Base-by-base conservation (phyloP, 2,888 invertebrate genomes). In the Ernsta delagoae region DNA sequence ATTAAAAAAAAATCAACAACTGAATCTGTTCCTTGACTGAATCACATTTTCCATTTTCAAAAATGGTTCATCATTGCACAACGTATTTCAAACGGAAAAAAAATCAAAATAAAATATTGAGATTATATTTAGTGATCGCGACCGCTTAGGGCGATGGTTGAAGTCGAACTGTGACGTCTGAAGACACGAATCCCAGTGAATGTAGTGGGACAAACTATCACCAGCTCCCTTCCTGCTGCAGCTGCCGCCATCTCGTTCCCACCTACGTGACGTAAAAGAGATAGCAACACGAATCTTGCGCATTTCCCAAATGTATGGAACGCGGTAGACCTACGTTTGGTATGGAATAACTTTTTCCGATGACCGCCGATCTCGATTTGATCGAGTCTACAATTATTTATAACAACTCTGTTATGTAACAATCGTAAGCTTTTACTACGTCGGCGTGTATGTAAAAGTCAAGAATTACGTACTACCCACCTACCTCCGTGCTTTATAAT, bases 11-110 rank as follows among this genome's bases (percentile, higher is more conserved):
- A 48, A 12, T 45, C n/a, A 45, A 71, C n/a, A 75, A 79, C 78
- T 75, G 75, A 75, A 73, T 75, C 79, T 75, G 75, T 77, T 82
- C 82, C 83, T 63, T 81, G 90, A 89, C 86, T 87, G 90, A 90
- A 90, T 89, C 90, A 92, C 92, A 92, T 92, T 92, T 92, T 92
- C 87, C 84, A 76, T 83, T 77, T 76, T 83, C 82, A 89, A 91
- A 91, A 90, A 92, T 91, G 90, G 89, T 88, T 89, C 91, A 89
- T 88, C 85, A 77, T 83, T 62, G 75, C 75, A 74, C 71, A 70
- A 67, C 57, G 68, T 67, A 8, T 61, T 36, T 36, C 39, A 9
- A 60, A 61, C 61, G 61, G 66, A 4, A 43, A 50, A 41, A 50
- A 53, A 53, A 66, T 11, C 9, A 60, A 66, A 60, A 48, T 53